Evolutionary conservation across 2,113 vertebrate species (phyloP).

Genomic region (Climacteris rufus): DNA sequence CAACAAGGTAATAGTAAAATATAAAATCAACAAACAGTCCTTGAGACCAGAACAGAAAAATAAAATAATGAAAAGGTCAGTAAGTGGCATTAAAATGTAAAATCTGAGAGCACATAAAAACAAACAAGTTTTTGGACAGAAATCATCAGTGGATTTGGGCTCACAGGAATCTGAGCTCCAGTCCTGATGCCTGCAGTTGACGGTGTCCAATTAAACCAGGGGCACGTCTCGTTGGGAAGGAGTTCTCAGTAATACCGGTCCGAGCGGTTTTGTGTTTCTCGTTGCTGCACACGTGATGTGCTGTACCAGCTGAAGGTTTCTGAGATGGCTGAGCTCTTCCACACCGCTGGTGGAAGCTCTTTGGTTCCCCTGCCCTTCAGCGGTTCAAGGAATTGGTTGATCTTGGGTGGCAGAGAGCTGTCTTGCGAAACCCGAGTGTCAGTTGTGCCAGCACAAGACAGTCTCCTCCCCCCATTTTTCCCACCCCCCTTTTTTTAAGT

Average conservation of each 20-base stretch:
- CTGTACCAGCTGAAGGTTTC: background rate
- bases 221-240: background rate
- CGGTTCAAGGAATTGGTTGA: background rate
- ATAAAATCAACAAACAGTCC: background rate
- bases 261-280: background rate
- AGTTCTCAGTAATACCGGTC: background rate
- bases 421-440: background rate
- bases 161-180: background rate
- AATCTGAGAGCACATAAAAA: background rate
- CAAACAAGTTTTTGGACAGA: background rate
- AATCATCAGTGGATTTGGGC: background rate
- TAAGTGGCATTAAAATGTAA: background rate
- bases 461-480: background rate
- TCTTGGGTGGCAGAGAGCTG: background rate
- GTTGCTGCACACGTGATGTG: background rate
- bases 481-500: accelerated
- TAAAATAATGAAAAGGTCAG: background rate
- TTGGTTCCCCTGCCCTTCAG: background rate
- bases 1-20: background rate
- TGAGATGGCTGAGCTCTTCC: background rate
- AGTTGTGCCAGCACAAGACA: background rate
- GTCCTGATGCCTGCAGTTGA: background rate
- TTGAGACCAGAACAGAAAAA: background rate
- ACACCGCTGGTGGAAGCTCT: background rate
- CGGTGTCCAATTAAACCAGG: background rate